These are phyloP conservation scores for Tetramorium parvispinum DNA, from an alignment of 1,140 invertebrate species.

Conservation along the genomic window DNA sequence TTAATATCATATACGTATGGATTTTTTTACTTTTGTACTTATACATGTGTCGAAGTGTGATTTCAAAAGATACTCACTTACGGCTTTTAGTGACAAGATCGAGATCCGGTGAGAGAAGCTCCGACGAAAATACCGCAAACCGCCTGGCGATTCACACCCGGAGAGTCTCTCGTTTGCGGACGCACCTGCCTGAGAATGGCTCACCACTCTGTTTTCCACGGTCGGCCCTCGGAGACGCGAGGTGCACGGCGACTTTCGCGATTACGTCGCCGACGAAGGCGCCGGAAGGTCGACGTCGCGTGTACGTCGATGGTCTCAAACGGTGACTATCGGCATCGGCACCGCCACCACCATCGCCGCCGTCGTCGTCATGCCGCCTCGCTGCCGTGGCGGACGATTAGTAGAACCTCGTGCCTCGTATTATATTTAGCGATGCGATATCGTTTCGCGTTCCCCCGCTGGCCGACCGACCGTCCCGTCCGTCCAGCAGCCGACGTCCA, in stretches of 20 bases:
- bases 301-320: constrained; percentile 35
- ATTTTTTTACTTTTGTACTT: background rate
- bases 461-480: constrained; percentile 18
- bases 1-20: background rate
- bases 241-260: background rate
- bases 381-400: constrained; percentile 10
- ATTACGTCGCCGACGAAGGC: background rate
- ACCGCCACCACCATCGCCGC: background rate
- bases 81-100: background rate
- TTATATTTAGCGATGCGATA: constrained; percentile 77
- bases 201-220: constrained; percentile 15
- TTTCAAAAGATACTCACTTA: background rate
- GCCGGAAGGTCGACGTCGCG: background rate
- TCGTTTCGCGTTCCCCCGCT: constrained; percentile 62
- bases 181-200: background rate
- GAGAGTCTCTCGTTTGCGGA: background rate
- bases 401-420: constrained; percentile 75
- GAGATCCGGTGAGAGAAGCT: background rate
- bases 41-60: background rate
- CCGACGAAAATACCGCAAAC: background rate
- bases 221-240: background rate
- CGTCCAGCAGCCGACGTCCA: constrained; percentile 36
- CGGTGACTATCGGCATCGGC: constrained; percentile 51
- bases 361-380: constrained; percentile 1
- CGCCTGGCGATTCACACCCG: background rate